Evolutionary conservation across 2,888 invertebrate species (phyloP), one percentile per base, ranked within the genome.

Genomic region (Eristalinus sepulchralis): DNA sequence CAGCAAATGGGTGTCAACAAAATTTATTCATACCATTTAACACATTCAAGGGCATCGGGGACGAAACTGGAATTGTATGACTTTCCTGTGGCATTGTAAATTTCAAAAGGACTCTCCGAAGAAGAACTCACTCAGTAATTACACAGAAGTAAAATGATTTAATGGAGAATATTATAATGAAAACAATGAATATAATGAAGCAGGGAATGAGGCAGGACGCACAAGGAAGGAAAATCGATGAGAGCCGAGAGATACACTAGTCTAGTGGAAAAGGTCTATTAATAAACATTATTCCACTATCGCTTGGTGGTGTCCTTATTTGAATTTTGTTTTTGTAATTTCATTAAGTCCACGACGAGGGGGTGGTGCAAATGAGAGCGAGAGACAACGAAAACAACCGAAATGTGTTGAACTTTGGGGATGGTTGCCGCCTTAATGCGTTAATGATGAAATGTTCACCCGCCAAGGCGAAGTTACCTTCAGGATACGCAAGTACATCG

Each of bases 261-360:
- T 20, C 59, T 13, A 34, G 20, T 3, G 39, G 20, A 31, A 57
- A 5, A 60, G 33, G 67, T 67, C 67, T 73, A 80, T 80, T 73
- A 80, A 80, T 80, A 80, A 80, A 80, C 80, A 80, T 80, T 80
- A 80, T 72, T 72, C 80, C 53, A 62, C 79, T 62, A 72, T 62
- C 55, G 60, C 53, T 71, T 36, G 70, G 57, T 47, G 47, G 17
- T n/a, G 78, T 78, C 71, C 70, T 78, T 78, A 78, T 78, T 78
- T 78, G 71, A 78, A 78, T 78, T 70, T 78, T 59, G 71, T 63
- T 71, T 53, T 22, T 31, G 62, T 72, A 63, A 47, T 72, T 72
- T 77, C 77, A 77, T 77, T 79, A 71, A 78, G 71, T 64, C 47
- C 71, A 79, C 66, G 33, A 72, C 66, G 79, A 72, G 66, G 72